Percentiles rank a stretch among this genome's conserved stretches.
These are phyloP conservation scores for Trissolcus japonicus DNA, from an alignment of 2,888 invertebrate genomes.

Conservation along the genomic window DNA sequence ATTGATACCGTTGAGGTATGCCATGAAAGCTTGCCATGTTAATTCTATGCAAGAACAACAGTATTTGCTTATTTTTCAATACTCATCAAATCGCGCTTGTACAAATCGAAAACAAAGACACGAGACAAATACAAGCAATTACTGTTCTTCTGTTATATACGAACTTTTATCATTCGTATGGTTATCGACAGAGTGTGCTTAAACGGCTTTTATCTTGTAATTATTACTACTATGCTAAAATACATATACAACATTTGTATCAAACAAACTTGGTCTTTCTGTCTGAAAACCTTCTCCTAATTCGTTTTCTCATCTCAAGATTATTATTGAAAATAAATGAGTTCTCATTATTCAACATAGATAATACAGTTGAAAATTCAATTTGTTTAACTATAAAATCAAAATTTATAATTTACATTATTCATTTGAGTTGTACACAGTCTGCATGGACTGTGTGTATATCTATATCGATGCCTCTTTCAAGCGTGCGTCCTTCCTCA, in stretches of 20 bases:
- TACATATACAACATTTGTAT: constrained; percentile 67
- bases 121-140: constrained; percentile 37
- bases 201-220: constrained; percentile 67
- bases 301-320: too few species aligned
- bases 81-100: constrained; percentile 64
- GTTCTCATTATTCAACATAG: too few species aligned
- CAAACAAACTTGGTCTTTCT: constrained; percentile 19
- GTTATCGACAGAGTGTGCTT: constrained; percentile 63
- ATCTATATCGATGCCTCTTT: constrained; percentile 8
- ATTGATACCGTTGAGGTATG: constrained; percentile 64
- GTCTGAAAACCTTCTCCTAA: not conserved
- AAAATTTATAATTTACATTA: too few species aligned
- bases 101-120: constrained; percentile 39
- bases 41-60: constrained; percentile 52
- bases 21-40: constrained; percentile 74
- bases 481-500: constrained; percentile 21
- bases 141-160: constrained; percentile 39
- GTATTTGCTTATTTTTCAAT: constrained; percentile 63
- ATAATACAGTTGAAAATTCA: too few species aligned
- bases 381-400: too few species aligned
- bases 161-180: constrained; percentile 39
- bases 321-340: too few species aligned
- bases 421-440: too few species aligned
- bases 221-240: constrained; percentile 64
- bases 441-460: not conserved